These are phyloP conservation scores for Phaetusa simplex DNA, from an alignment of 2,113 vertebrate genomes.

Conservation along the genomic window DNA sequence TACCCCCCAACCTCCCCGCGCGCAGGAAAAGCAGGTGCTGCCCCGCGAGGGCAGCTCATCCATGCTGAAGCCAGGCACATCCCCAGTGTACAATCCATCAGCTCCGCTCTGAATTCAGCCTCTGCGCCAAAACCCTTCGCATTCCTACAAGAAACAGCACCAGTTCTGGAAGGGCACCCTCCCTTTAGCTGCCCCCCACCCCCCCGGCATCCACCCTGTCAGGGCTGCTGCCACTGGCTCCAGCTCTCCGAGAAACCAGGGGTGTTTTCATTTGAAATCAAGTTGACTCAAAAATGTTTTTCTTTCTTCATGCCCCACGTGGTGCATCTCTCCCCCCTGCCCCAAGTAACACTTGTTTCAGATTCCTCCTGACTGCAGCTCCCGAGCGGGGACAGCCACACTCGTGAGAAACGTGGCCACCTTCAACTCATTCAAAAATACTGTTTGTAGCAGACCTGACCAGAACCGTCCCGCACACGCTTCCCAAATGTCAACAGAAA, in stretches of 20 bases:
- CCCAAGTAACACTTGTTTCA: background rate
- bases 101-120: background rate
- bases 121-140: background rate
- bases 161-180: fast-evolving
- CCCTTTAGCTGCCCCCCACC: background rate
- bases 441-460: fast-evolving
- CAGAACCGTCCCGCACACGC: background rate
- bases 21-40: background rate
- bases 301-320: background rate
- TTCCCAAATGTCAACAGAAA: background rate
- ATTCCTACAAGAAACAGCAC: background rate
- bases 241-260: background rate
- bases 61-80: background rate
- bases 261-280: background rate
- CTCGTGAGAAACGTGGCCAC: background rate
- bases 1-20: background rate
- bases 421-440: background rate
- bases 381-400: background rate
- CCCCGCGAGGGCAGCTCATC: slow-evolving; percentile 2
- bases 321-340: background rate
- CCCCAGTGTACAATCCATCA: background rate
- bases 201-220: too few relatives aligned
- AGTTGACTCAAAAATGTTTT: background rate
- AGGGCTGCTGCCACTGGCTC: background rate
- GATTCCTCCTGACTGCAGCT: background rate